Evolutionary conservation across 2,797 vertebrate genomes (phyloP).

Genomic region (Gila robusta): DNA sequence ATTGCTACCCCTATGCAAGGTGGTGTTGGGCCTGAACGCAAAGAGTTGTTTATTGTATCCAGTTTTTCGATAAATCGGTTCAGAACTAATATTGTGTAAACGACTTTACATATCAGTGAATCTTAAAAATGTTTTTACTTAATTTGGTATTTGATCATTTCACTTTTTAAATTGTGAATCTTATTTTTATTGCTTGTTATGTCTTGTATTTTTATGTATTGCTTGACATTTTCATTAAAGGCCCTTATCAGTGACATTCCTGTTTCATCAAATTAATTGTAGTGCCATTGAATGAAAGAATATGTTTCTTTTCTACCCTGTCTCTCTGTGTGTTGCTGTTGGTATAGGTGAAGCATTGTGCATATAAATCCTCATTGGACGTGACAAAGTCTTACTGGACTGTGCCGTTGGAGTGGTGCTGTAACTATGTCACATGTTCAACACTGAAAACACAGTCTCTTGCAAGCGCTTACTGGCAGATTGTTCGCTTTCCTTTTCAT

Average conservation of each 20-base stretch:
- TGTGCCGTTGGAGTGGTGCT: background rate
- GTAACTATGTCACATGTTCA: constrained; percentile 23
- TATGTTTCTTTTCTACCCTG: background rate
- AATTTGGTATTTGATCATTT: background rate
- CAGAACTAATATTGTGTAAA: background rate
- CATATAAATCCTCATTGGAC: constrained; percentile 35
- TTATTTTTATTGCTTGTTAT: background rate
- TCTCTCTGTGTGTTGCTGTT: background rate
- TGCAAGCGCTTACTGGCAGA: background rate
- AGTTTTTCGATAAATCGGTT: background rate
- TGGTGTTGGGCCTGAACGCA: background rate
- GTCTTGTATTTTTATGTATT: background rate
- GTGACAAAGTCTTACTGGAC: constrained; percentile 30
- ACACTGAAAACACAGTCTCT: constrained; percentile 1
- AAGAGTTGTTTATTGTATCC: background rate
- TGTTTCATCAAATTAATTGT: background rate
- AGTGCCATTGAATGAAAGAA: background rate
- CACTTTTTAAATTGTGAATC: background rate
- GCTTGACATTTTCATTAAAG: background rate
- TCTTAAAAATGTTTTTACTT: too few relatives aligned
- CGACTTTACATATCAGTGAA: background rate
- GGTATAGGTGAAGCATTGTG: background rate
- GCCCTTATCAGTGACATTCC: background rate
- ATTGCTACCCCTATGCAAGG: too few relatives aligned
- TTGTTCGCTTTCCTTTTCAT: background rate